Evolutionary conservation across 2,797 vertebrate species (phyloP).

Genomic region (Parotocinclus haroldoi): DNA sequence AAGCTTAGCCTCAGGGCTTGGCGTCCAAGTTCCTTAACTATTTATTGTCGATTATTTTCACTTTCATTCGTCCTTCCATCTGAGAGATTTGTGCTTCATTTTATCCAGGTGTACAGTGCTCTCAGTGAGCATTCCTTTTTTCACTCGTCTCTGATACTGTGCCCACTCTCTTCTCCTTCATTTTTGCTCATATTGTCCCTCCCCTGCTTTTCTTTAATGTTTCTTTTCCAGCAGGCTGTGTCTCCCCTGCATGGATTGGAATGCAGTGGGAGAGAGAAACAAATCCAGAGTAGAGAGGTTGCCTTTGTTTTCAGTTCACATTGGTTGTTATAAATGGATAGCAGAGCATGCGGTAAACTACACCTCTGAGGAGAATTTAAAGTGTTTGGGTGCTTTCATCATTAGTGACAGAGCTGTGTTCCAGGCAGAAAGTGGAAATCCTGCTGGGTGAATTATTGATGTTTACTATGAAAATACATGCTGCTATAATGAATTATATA

Average conservation of each 20-base stretch:
- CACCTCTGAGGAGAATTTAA: no score
- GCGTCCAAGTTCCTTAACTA: conserved; percentile 23
- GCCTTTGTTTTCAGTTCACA: background rate
- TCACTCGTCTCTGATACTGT: background rate
- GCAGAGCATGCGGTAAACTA: no score
- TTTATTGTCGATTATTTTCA: background rate
- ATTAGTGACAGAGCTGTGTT: no score
- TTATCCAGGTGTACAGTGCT: background rate
- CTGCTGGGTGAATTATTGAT: no score
- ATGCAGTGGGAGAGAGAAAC: conserved; percentile 37
- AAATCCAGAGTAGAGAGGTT: conserved; percentile 27
- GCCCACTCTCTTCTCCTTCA: conserved; percentile 16
- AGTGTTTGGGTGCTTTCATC: no score
- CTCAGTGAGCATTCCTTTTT: no score
- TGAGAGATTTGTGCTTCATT: conserved; percentile 1
- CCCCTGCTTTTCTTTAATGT: conserved; percentile 30
- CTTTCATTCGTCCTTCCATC: background rate
- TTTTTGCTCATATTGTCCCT: conserved; percentile 19
- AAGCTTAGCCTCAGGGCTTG: no score
- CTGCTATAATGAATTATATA: no score
- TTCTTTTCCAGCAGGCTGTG: conserved; percentile 37
- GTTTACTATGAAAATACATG: no score
- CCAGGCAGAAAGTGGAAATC: no score
- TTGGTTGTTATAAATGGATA: no score
- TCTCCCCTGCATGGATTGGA: conserved; percentile 51